A percentile compares a stretch with the other conserved stretches of the same genome.
These are phyloP conservation scores for Drosophila littoralis DNA, from an alignment of 1,140 invertebrate species.

Conservation along the genomic window DNA sequence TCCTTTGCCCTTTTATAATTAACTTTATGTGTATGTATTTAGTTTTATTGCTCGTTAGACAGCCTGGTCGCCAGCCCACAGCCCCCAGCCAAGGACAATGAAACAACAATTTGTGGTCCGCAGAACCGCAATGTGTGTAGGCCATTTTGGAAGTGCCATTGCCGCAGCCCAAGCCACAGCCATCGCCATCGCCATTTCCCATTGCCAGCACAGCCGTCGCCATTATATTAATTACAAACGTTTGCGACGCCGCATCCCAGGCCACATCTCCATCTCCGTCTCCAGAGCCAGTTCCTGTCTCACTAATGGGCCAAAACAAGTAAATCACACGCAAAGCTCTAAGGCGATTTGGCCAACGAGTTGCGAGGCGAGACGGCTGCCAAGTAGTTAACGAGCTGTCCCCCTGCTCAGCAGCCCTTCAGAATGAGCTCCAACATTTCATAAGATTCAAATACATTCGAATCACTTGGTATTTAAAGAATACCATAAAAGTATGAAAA, in stretches of 20 bases:
- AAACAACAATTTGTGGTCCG: constrained; percentile 76
- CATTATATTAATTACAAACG: constrained; percentile 83
- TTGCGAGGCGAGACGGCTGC: constrained; percentile 44
- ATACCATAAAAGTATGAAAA: no score
- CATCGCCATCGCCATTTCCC: constrained; percentile 33
- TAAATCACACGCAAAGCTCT: constrained; percentile 82
- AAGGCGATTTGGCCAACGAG: constrained; percentile 73
- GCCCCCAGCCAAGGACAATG: constrained; percentile 64
- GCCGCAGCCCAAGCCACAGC: neutral
- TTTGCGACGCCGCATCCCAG: constrained; percentile 59
- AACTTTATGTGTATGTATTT: constrained; percentile 83
- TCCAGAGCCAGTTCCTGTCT: constrained; percentile 28
- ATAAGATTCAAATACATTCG: constrained; percentile 11
- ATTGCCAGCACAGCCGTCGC: constrained; percentile 61
- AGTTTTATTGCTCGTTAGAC: constrained; percentile 83
- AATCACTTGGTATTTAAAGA: neutral
- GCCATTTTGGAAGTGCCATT: constrained; percentile 67
- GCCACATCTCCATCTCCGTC: constrained; percentile 3
- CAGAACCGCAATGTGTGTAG: constrained; percentile 71
- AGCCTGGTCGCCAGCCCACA: neutral
- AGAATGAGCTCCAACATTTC: constrained; percentile 2
- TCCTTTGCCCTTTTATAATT: constrained; percentile 81
- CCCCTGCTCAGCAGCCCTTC: neutral
- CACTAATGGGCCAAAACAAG: constrained; percentile 77
- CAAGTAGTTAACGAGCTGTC: constrained; percentile 65